Percentiles rank a stretch among this genome's conserved stretches.
Conservation (phyloP, 2,113 vertebrate species). For the Rattus norvegicus region DNA sequence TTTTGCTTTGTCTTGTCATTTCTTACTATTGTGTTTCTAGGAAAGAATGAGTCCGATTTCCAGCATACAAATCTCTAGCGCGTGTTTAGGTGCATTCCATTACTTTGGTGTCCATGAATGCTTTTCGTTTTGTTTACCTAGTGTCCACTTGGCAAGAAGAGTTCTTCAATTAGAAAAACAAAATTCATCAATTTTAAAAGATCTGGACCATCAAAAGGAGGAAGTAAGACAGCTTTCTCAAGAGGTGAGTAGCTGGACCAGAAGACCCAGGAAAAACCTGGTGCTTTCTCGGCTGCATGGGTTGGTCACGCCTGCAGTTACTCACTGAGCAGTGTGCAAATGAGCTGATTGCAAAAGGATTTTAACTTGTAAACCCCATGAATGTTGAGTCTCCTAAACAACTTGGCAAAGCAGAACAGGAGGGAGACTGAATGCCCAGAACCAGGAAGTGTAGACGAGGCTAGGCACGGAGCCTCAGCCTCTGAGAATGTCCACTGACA, state of each 20-base stretch:
- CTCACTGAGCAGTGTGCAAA: slow-evolving; percentile 78
- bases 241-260: slow-evolving; percentile 90
- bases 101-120: slow-evolving; percentile 73
- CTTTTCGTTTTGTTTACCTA: slow-evolving; percentile 83
- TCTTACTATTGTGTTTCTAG: slow-evolving; percentile 65
- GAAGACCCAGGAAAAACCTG: slow-evolving; percentile 62
- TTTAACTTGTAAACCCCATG: slow-evolving; percentile 73
- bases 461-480: slow-evolving; percentile 77
- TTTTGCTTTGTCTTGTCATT: slow-evolving; percentile 38
- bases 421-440: slow-evolving; percentile 78
- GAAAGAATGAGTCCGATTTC: slow-evolving; percentile 61
- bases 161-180: slow-evolving; percentile 96
- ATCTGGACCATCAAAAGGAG: slow-evolving; percentile 91
- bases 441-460: slow-evolving; percentile 78
- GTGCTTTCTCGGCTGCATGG: slow-evolving; percentile 56
- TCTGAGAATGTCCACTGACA: slow-evolving; percentile 76
- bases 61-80: slow-evolving; percentile 67
- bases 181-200: slow-evolving; percentile 94
- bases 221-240: slow-evolving; percentile 90
- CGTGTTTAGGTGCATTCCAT: slow-evolving; percentile 71
- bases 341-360: slow-evolving; percentile 72
- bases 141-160: slow-evolving; percentile 97
- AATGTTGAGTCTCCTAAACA: slow-evolving; percentile 74
- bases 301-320: slow-evolving; percentile 71
- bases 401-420: slow-evolving; percentile 82